Evolutionary conservation across 2,113 vertebrate species (phyloP).

Genomic region (Butorides virescens): DNA sequence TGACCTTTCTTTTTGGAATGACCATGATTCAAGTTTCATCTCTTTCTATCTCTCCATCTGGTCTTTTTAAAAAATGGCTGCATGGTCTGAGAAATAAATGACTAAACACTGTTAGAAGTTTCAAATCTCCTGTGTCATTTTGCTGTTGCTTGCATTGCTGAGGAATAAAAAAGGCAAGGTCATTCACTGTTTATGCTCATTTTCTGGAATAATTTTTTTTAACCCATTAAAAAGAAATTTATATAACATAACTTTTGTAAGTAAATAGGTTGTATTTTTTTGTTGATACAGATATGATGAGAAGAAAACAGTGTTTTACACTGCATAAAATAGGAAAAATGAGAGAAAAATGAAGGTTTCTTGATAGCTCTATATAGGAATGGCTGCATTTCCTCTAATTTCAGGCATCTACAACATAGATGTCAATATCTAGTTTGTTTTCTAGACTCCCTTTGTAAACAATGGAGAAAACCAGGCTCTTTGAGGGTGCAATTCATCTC

Average conservation of each 20-base stretch:
- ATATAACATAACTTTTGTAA: neutral
- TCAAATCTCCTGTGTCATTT: neutral
- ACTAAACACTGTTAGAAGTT: neutral
- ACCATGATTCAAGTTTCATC: neutral
- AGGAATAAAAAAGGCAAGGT: neutral
- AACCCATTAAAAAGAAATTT: rapidly evolving
- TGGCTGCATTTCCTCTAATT: neutral
- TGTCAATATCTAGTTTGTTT: neutral
- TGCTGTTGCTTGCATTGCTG: neutral
- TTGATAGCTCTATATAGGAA: neutral
- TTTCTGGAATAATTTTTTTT: neutral
- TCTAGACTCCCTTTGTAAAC: neutral
- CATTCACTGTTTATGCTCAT: neutral
- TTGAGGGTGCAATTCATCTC: neutral
- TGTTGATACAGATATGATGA: neutral
- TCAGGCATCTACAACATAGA: neutral
- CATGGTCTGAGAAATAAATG: neutral
- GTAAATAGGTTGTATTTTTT: neutral
- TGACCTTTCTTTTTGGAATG: neutral
- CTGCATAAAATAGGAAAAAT: neutral
- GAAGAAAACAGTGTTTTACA: neutral
- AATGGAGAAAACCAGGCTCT: neutral
- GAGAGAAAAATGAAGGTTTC: neutral
- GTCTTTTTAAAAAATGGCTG: neutral
- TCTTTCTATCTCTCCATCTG: neutral